Evolutionary conservation across 2,113 vertebrate genomes (phyloP).

Genomic region (Python bivittatus): DNA sequence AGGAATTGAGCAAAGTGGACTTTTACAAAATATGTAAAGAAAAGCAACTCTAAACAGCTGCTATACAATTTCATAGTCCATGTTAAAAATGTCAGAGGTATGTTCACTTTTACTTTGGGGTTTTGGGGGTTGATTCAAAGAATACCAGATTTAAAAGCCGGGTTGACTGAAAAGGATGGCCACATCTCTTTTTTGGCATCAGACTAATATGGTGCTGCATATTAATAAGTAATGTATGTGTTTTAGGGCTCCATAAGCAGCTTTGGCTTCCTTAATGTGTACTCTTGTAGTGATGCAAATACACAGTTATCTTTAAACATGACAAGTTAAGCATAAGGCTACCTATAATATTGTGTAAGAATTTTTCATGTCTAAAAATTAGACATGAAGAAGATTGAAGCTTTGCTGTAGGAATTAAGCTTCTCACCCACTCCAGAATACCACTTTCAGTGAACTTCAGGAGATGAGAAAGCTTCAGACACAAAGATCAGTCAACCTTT

Average conservation of each 20-base stretch:
- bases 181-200: not conserved
- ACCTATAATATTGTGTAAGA: not conserved
- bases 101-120: not conserved
- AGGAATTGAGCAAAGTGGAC: not conserved
- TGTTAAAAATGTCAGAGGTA: not conserved
- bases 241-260: too few relatives aligned
- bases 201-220: not conserved
- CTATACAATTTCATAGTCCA: not conserved
- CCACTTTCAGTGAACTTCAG: not conserved
- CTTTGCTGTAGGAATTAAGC: not conserved
- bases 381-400: not conserved
- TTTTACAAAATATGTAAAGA: not conserved
- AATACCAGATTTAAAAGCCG: not conserved
- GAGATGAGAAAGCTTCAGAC: not conserved
- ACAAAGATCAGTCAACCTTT: not conserved
- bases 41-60: not conserved
- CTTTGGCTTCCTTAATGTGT: not conserved
- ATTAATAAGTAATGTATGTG: not conserved
- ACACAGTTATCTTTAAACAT: not conserved
- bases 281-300: not conserved
- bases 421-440: not conserved
- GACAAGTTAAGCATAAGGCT: not conserved
- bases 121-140: not conserved
- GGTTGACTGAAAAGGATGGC: not conserved
- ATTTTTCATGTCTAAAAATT: not conserved